Conservation (phyloP, 2,797 vertebrate genomes). For the Pelodytes ibericus region DNA sequence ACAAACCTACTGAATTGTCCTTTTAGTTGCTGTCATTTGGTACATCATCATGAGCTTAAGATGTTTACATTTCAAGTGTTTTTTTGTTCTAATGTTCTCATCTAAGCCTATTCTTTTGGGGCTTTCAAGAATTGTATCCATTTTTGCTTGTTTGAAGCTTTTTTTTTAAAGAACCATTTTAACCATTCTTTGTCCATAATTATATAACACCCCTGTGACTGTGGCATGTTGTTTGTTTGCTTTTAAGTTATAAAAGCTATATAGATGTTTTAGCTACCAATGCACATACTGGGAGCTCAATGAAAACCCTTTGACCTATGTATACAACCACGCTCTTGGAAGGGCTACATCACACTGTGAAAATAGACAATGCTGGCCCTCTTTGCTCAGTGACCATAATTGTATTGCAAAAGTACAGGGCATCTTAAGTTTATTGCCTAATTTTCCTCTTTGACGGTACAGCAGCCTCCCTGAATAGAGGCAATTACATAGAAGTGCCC, state of each 20-base stretch:
- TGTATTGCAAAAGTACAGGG: constrained; percentile 1
- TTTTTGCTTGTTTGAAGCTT: background rate
- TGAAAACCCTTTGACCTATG: constrained; percentile 10
- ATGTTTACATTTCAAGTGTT: background rate
- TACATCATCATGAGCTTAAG: no score
- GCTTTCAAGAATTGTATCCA: background rate
- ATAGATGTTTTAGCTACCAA: background rate
- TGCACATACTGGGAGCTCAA: background rate
- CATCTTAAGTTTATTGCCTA: constrained; percentile 44
- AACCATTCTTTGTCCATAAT: background rate
- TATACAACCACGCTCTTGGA: background rate
- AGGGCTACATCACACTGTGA: constrained; percentile 21
- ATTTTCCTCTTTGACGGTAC: constrained; percentile 41
- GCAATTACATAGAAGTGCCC: constrained; percentile 48
- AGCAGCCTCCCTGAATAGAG: constrained; percentile 32
- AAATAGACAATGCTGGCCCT: constrained; percentile 10
- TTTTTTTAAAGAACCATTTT: background rate
- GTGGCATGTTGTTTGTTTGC: background rate
- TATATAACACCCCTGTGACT: background rate
- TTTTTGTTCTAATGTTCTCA: no score
- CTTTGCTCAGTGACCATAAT: constrained; percentile 1
- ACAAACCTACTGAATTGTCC: no score
- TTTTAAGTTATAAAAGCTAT: constrained; percentile 1
- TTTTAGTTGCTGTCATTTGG: no score
- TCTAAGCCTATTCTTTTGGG: background rate